Evolutionary conservation across 2,797 vertebrate genomes (phyloP).

Genomic region (Apogon talboti): DNA sequence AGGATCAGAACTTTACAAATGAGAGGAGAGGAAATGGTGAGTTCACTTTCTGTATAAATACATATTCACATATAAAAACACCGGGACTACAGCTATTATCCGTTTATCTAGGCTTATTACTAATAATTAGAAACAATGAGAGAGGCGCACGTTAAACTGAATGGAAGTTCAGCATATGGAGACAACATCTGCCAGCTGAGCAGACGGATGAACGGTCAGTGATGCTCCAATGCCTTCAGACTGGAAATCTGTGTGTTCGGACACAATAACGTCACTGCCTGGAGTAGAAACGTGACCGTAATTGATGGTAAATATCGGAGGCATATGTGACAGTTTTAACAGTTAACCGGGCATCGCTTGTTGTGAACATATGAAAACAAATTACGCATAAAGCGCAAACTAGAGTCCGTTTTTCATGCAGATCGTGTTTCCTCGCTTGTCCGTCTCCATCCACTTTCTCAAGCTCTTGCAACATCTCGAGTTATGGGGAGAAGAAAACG

Average conservation of each 20-base stretch:
- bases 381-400: too few species aligned
- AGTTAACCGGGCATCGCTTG: not conserved
- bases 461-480: conserved; percentile 50
- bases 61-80: too few species aligned
- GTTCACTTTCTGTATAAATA: conserved; percentile 9
- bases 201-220: conserved; percentile 21
- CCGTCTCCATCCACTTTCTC: conserved; percentile 18
- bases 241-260: not conserved
- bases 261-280: not conserved
- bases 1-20: conserved; percentile 50
- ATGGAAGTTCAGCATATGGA: conserved; percentile 18
- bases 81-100: too few species aligned
- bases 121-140: not conserved
- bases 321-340: conserved; percentile 2
- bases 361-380: not conserved
- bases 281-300: not conserved
- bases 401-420: not conserved
- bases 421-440: not conserved
- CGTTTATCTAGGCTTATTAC: not conserved
- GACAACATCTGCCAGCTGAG: conserved; percentile 37
- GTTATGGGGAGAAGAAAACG: conserved; percentile 32
- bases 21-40: conserved; percentile 76
- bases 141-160: not conserved
- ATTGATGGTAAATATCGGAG: not conserved
- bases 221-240: conserved; percentile 34